Evolutionary conservation across 1,140 invertebrate genomes (phyloP).

Genomic region (Lucilia sericata): DNA sequence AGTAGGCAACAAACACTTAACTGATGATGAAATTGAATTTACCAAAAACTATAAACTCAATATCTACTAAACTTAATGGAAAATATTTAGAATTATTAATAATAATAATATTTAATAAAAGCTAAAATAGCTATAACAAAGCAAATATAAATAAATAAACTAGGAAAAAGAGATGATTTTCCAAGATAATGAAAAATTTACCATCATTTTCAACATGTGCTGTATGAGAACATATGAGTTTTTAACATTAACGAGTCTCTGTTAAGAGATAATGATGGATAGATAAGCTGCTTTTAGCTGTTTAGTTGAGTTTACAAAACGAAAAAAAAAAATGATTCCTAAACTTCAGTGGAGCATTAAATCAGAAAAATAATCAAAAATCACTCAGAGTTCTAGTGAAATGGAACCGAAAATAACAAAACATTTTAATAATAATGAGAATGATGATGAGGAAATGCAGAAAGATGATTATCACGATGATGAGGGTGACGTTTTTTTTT

Average conservation of each 20-base stretch:
- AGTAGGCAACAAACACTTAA: slow-evolving; percentile 45
- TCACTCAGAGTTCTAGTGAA: slow-evolving; percentile 45
- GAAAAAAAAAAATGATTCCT: slow-evolving; percentile 31
- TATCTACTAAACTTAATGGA: not conserved
- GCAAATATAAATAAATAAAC: no score
- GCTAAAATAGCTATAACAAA: no score
- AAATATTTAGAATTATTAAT: not conserved
- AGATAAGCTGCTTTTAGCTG: no score
- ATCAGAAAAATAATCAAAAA: slow-evolving; percentile 48
- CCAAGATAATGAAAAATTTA: not conserved
- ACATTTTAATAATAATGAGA: not conserved
- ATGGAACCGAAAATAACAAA: slow-evolving; percentile 23
- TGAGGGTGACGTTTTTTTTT: not conserved
- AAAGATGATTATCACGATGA: not conserved
- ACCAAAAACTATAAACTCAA: not conserved
- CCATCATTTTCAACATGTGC: not conserved
- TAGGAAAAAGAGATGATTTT: no score
- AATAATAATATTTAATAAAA: not conserved
- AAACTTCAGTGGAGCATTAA: slow-evolving; percentile 46
- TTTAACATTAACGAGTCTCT: no score
- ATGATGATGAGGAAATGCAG: not conserved
- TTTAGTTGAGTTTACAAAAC: not conserved
- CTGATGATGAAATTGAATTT: slow-evolving; percentile 39
- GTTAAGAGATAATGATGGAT: no score
- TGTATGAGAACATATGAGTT: not conserved